Evolutionary conservation across 1,140 invertebrate species (phyloP), one percentile per base, ranked within the genome.

Genomic region (Tetramorium parvispinum): DNA sequence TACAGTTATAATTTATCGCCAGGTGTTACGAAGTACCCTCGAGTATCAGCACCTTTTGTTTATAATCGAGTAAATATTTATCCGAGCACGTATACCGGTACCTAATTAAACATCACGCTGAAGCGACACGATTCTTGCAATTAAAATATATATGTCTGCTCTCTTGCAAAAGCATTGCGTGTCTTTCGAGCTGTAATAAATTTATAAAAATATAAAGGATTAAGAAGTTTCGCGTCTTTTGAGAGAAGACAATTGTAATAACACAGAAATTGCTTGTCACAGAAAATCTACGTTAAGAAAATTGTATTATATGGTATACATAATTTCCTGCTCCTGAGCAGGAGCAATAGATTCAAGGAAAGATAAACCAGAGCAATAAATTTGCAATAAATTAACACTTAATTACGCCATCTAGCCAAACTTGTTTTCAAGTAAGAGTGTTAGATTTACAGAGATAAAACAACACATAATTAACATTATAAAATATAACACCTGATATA

Each of bases 1-100:
- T 88, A 91, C 88, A 85, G 85, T 90, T 91, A 87, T 75, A 86
- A 86, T 59, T 87, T 65, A 66, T 37, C 59, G 71, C 55, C 27
- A 75, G 63, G 32, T 70, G 65, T 57, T 40, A 32, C 63, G 18
- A 79, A 53, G 32, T 77, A 40, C 11, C 7, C 13, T n/a, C 21
- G 16, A 37, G 53, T n/a, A 65, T 11, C 11, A 78, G 18, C 32
- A 53, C 27, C 59, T 49, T 65, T 49, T 32, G 46, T 53, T 46
- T 27, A 40, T 59, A 76, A 43, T 16, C 13, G 16, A 27, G 4
- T 3, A 37, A 3, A 40, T 8, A 24, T 61, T 77, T 24, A 11
- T 24, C 10, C 6, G 57, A 13, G 57, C 16, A 27, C 27, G 1
- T 27, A 59, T 27, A 40, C 21, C 16, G 7, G 57, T 13, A 10